Percentiles rank a stretch among this genome's conserved stretches.
These are phyloP conservation scores for Phenganax marumi DNA, from an alignment of 92 coral and sea anemone species.

Conservation along the genomic window DNA sequence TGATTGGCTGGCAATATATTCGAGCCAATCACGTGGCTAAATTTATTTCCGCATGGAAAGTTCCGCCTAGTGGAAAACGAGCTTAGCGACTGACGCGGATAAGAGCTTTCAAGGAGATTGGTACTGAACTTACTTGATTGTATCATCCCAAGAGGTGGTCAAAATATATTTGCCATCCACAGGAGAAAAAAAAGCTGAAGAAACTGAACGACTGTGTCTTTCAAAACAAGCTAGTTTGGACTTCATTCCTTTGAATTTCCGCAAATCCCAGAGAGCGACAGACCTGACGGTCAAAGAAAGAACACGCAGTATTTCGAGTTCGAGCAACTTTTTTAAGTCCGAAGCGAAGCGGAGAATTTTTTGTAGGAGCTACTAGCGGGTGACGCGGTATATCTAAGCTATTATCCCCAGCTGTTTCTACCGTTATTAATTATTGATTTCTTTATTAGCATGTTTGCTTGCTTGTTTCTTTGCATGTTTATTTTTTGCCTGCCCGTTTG, in stretches of 20 bases:
- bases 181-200: conserved; percentile 93
- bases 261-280: conserved; percentile 86
- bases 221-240: conserved; percentile 57
- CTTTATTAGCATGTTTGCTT: not conserved
- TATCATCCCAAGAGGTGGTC: conserved; percentile 74
- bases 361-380: too few species aligned
- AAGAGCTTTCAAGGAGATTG: too few species aligned
- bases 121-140: conserved; percentile 65
- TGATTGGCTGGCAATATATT: too few species aligned
- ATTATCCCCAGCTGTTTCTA: not conserved
- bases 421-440: not conserved
- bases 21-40: too few species aligned
- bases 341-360: too few species aligned
- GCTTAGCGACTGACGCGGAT: too few species aligned
- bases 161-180: conserved; percentile 77
- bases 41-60: too few species aligned
- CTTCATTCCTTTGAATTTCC: conserved; percentile 64
- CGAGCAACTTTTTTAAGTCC: too few species aligned
- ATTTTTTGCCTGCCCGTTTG: not conserved
- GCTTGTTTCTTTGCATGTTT: not conserved
- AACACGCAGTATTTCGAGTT: too few species aligned
- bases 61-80: too few species aligned
- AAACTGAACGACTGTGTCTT: conserved; percentile 61
- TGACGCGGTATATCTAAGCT: too few species aligned
- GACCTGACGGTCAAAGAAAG: conserved; percentile 38